Evolutionary conservation across 92 coral and sea anemone species (phyloP).

Genomic region (Diadumene lineata): DNA sequence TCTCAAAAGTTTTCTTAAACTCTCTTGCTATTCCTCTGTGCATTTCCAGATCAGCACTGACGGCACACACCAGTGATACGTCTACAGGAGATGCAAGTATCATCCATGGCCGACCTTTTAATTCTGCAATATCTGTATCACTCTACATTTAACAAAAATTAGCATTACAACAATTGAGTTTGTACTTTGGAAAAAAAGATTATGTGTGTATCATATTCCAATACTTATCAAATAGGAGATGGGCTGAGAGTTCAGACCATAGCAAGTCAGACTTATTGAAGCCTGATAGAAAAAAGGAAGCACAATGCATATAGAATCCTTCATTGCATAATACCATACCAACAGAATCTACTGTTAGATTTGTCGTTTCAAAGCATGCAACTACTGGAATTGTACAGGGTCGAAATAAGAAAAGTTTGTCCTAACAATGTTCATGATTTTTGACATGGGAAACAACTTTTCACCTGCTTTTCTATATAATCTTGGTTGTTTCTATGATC

Average conservation of each 20-base stretch:
- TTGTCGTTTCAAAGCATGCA: too few relatives aligned
- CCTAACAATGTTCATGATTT: too few relatives aligned
- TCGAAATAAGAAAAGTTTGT: too few relatives aligned
- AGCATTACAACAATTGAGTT: too few relatives aligned
- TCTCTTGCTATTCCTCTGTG: constrained; percentile 78
- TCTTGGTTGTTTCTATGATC: too few relatives aligned
- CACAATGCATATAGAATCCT: not conserved
- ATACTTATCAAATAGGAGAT: not conserved
- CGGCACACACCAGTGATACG: constrained; percentile 75
- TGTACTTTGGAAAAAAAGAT: too few relatives aligned
- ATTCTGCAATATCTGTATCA: constrained; percentile 53
- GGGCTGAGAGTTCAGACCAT: not conserved
- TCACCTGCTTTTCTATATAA: too few relatives aligned
- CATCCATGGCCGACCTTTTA: constrained; percentile 78
- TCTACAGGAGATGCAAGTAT: constrained; percentile 65
- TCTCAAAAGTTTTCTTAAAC: constrained; percentile 77
- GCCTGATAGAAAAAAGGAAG: not conserved
- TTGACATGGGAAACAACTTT: too few relatives aligned
- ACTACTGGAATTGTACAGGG: too few relatives aligned
- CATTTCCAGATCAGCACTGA: constrained; percentile 89
- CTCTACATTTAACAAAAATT: not conserved
- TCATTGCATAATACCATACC: not conserved
- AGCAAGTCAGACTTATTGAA: not conserved
- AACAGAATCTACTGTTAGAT: too few relatives aligned
- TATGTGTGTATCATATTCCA: not conserved